Conservation (phyloP, 2,113 vertebrate species). For the Conger conger region DNA sequence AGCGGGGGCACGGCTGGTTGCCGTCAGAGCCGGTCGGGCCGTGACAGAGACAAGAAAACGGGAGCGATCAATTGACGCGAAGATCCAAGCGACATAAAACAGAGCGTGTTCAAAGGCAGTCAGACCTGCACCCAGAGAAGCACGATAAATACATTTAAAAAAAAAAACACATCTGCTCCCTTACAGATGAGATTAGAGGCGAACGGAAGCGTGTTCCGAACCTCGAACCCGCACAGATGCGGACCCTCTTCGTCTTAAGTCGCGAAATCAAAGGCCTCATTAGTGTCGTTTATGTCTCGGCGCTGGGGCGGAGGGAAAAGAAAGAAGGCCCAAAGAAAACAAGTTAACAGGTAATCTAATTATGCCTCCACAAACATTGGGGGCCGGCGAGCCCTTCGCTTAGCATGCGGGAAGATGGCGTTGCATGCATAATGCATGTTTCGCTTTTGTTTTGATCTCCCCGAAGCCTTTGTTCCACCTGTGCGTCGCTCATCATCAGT, state of each 20-base stretch:
- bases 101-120: not conserved
- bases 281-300: not conserved
- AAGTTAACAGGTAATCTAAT: not conserved
- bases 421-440: not conserved
- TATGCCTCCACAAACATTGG: not conserved
- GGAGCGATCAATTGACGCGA: not conserved
- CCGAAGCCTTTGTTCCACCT: not conserved
- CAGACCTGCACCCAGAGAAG: not conserved
- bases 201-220: not conserved
- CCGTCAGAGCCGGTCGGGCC: not conserved
- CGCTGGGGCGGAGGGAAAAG: not conserved
- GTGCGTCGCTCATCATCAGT: constrained; percentile 13
- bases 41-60: not conserved
- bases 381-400: not conserved
- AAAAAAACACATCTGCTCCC: not conserved
- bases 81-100: not conserved
- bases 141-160: not conserved
- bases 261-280: not conserved
- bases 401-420: not conserved
- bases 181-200: not conserved
- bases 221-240: not conserved
- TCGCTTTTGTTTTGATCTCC: not conserved
- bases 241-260: not conserved
- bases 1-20: too few species aligned
- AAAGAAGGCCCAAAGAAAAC: not conserved